phyloP scores from a whole-genome alignment of 1,140 invertebrate genomes.

The Chelonus insularis region DNA sequence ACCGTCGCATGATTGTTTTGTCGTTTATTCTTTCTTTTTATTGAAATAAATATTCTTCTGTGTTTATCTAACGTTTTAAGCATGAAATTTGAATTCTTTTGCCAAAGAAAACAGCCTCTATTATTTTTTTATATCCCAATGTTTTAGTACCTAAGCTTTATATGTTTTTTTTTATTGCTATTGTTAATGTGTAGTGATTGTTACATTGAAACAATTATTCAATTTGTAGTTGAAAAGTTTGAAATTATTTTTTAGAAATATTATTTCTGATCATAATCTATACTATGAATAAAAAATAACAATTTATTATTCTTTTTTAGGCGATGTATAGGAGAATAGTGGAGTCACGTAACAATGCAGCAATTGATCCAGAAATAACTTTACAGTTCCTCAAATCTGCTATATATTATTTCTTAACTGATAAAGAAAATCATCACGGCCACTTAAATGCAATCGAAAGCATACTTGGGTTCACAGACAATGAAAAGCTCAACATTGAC shows the following conservation, averaged over 20 bases:
- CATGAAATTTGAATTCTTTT: constrained; percentile 29
- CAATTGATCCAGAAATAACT: constrained; percentile 82
- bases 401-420: constrained; percentile 87
- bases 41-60: too few species aligned
- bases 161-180: too few species aligned
- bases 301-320: too few species aligned
- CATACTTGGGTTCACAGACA: constrained; percentile 77
- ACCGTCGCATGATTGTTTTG: too few species aligned
- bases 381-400: constrained; percentile 87
- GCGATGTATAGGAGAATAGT: constrained; percentile 80
- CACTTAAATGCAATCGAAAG: constrained; percentile 85
- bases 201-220: too few species aligned
- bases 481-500: constrained; percentile 75
- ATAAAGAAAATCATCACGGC: constrained; percentile 80
- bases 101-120: constrained; percentile 56
- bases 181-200: too few species aligned
- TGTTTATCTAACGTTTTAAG: not conserved
- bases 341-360: constrained; percentile 70
- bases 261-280: too few species aligned
- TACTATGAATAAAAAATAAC: too few species aligned
- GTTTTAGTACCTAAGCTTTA: too few species aligned
- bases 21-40: too few species aligned
- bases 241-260: too few species aligned
- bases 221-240: too few species aligned
- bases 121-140: not conserved